phyloP scores from a whole-genome alignment of 2,113 vertebrate genomes.

The Nyctibius bracteatus region DNA sequence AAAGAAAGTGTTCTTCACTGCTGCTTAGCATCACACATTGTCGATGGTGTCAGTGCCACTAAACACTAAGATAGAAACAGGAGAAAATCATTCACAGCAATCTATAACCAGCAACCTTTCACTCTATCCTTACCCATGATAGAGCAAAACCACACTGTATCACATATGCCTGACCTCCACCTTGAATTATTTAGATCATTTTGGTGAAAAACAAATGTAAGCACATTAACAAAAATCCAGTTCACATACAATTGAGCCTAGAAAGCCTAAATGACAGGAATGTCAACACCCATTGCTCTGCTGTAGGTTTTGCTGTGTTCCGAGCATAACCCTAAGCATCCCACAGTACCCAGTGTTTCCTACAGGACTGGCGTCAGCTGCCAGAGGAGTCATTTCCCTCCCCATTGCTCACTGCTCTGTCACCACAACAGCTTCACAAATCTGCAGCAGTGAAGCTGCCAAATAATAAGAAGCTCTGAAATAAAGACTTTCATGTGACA shows the following conservation, averaged over 20 bases:
- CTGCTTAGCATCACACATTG: neutral
- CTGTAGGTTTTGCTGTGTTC: neutral
- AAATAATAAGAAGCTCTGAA: neutral
- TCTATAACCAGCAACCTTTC: neutral
- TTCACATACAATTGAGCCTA: neutral
- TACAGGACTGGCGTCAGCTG: accelerated
- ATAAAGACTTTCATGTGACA: neutral
- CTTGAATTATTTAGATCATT: neutral
- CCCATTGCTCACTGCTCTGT: neutral
- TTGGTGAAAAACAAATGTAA: neutral
- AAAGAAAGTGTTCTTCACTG: neutral
- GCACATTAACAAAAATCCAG: neutral
- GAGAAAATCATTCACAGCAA: neutral
- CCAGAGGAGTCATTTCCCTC: neutral
- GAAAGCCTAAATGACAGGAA: neutral
- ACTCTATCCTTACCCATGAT: neutral
- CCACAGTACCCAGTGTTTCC: neutral
- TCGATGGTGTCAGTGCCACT: neutral
- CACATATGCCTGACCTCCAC: neutral
- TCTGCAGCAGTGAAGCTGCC: neutral
- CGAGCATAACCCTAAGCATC: neutral
- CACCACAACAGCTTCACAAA: neutral
- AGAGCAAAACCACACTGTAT: neutral
- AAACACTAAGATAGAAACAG: neutral
- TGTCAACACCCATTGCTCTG: neutral